Evolutionary conservation across 2,797 vertebrate genomes (phyloP).

Genomic region (Babyrousa celebensis): DNA sequence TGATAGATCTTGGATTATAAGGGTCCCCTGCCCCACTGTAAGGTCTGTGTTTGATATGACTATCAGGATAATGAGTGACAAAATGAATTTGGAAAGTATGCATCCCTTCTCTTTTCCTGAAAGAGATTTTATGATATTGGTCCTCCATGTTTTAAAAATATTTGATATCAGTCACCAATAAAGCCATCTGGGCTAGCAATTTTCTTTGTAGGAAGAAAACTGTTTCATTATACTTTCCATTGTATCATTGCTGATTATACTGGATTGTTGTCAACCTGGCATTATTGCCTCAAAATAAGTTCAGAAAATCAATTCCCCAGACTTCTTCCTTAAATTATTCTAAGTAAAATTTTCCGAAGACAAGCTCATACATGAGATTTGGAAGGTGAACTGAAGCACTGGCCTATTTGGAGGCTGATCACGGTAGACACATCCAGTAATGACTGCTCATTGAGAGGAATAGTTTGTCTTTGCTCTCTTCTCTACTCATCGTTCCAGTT

Average conservation of each 20-base stretch:
- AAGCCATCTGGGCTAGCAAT: background rate
- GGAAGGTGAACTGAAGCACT: background rate
- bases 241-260: background rate
- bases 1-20: background rate
- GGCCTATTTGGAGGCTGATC: background rate
- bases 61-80: background rate
- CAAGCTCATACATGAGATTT: background rate
- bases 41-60: background rate
- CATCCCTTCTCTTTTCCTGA: constrained; percentile 28
- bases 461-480: background rate
- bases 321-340: background rate
- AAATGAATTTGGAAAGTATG: background rate
- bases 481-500: background rate
- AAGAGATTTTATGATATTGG: background rate
- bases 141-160: constrained; percentile 13
- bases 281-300: background rate
- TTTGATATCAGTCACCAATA: background rate
- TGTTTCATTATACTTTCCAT: background rate
- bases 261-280: background rate
- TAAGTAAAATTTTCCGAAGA: background rate
- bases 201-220: background rate
- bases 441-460: background rate
- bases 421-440: background rate
- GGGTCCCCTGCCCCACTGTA: background rate
- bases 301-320: background rate